These are phyloP conservation scores for Melanotaenia trifasciata DNA, from an alignment of 2,797 vertebrate species.

Conservation along the genomic window DNA sequence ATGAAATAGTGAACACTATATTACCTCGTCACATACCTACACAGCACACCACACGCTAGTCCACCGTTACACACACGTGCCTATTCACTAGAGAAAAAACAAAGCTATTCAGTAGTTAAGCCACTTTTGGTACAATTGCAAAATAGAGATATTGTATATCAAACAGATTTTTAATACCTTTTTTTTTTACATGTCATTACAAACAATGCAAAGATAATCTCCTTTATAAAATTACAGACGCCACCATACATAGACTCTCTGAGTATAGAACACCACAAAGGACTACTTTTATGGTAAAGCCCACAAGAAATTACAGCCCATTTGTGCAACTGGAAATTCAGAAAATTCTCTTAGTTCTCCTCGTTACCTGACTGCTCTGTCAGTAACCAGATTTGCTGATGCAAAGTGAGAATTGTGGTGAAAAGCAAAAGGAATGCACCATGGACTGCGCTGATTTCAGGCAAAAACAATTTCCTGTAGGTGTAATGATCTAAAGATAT, in stretches of 20 bases:
- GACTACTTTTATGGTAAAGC: slow-evolving; percentile 85
- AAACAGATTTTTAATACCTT: slow-evolving; percentile 87
- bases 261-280: slow-evolving; percentile 84
- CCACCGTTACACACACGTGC: slow-evolving; percentile 85
- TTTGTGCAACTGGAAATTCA: slow-evolving; percentile 84
- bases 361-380: slow-evolving; percentile 9
- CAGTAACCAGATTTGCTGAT: slow-evolving; percentile 14
- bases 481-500: slow-evolving; percentile 33
- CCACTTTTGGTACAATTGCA: slow-evolving; percentile 99
- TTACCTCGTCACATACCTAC: slow-evolving; percentile 87
- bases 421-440: slow-evolving; percentile 38
- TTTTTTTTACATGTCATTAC: slow-evolving; percentile 85
- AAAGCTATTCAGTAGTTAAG: slow-evolving; percentile 95
- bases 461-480: slow-evolving; percentile 20
- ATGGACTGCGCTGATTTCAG: slow-evolving; percentile 11
- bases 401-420: slow-evolving; percentile 32
- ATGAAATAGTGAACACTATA: slow-evolving; percentile 80
- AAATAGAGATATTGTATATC: slow-evolving; percentile 92
- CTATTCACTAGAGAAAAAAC: slow-evolving; percentile 89
- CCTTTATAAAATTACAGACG: slow-evolving; percentile 96
- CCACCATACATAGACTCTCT: slow-evolving; percentile 87
- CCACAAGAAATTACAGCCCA: slow-evolving; percentile 76
- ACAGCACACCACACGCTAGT: slow-evolving; percentile 85
- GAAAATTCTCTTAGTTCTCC: slow-evolving; percentile 26
- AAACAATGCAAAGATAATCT: slow-evolving; percentile 96